These are phyloP conservation scores for Brienomyrus longianalis DNA, from an alignment of 2,113 vertebrate genomes.

Conservation along the genomic window DNA sequence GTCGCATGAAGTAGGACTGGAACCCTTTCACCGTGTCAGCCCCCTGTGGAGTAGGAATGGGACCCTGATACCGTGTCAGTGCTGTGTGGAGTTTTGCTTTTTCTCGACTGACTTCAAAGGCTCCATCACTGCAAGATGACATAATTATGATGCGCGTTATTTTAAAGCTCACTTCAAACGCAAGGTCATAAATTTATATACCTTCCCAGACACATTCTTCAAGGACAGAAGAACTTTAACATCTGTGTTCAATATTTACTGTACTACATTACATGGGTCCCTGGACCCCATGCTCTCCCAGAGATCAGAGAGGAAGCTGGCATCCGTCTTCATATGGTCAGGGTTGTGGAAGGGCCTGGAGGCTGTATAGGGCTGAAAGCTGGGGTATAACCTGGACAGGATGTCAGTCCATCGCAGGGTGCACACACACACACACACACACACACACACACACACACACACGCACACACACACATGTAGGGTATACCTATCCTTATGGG, in stretches of 20 bases:
- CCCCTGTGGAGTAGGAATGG: neutral
- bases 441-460: neutral
- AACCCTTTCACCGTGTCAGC: neutral
- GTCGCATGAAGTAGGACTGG: neutral
- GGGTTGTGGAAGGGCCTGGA: neutral
- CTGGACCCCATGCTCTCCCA: neutral
- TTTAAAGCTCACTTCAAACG: slow-evolving; percentile 8
- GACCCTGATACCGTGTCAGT: too few species aligned
- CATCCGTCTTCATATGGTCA: neutral
- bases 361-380: neutral
- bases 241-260: slow-evolving; percentile 15
- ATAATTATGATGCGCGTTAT: neutral
- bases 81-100: neutral
- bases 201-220: neutral
- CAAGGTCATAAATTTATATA: slow-evolving; percentile 13
- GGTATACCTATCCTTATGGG: too few species aligned
- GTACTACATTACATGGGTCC: neutral
- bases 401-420: neutral
- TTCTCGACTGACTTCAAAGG: neutral
- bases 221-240: neutral
- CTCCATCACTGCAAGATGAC: neutral
- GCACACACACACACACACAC: neutral
- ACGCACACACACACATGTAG: too few species aligned
- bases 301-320: neutral
- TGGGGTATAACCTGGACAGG: neutral